Conservation (phyloP, 2,888 invertebrate genomes). For the Drosophila mimetica region DNA sequence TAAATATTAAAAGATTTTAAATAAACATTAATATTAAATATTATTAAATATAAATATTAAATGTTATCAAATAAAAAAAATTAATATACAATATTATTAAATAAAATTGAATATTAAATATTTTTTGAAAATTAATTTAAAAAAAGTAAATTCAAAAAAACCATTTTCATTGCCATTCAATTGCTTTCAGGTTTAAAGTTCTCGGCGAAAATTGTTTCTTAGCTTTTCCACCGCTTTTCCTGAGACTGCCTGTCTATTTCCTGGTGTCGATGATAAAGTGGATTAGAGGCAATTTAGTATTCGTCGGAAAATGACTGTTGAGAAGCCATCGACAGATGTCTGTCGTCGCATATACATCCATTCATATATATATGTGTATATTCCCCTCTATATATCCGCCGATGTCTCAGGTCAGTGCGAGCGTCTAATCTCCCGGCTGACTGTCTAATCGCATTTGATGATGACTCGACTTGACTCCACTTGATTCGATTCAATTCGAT, state of each 20-base stretch:
- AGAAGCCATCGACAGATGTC: constrained; percentile 39
- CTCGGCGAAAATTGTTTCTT: neutral
- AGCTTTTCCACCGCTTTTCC: neutral
- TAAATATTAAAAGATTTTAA: too few species aligned
- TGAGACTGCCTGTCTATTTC: constrained; percentile 13
- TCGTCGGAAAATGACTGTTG: constrained; percentile 30
- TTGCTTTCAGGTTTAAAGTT: too few species aligned
- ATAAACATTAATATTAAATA: too few species aligned
- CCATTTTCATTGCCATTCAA: too few species aligned
- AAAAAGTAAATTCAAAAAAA: too few species aligned
- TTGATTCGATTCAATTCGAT: constrained; percentile 21
- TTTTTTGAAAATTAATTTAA: too few species aligned
- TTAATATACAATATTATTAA: neutral
- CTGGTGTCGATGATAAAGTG: constrained; percentile 31
- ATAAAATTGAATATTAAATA: too few species aligned
- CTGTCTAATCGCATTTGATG: constrained; percentile 65
- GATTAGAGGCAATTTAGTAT: constrained; percentile 39
- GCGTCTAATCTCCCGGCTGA: constrained; percentile 42
- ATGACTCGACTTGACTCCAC: constrained; percentile 60
- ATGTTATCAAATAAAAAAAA: too few species aligned
- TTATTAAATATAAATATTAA: too few species aligned
- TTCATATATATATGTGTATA: neutral
- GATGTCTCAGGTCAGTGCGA: constrained; percentile 36
- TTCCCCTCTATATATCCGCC: neutral
- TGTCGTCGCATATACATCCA: neutral